Conservation (phyloP, 1,140 invertebrate species). For the Hycleus cichorii region DNA sequence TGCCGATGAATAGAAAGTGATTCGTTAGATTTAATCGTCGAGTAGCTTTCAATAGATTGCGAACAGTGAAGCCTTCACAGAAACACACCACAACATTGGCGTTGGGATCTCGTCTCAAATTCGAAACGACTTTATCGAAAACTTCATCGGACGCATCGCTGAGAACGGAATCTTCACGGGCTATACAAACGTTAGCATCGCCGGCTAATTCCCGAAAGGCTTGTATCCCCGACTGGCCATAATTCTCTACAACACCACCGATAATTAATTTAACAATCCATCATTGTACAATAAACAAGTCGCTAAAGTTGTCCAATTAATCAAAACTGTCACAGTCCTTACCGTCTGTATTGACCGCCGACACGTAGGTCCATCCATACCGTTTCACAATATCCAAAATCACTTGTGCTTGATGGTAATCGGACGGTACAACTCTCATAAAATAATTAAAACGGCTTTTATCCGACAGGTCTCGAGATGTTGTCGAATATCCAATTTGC, state of each 20-base stretch:
- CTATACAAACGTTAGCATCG: slow-evolving; percentile 64
- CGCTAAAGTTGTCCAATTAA: no score
- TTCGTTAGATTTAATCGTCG: slow-evolving; percentile 53
- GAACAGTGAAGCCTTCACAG: slow-evolving; percentile 70
- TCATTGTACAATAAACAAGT: no score
- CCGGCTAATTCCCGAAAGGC: slow-evolving; percentile 62
- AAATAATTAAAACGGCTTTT: slow-evolving; percentile 74
- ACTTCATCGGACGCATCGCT: slow-evolving; percentile 55
- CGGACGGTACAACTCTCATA: slow-evolving; percentile 73
- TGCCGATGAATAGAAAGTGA: slow-evolving; percentile 61
- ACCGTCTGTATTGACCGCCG: slow-evolving; percentile 77
- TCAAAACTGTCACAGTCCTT: slow-evolving; percentile 22
- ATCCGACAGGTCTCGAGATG: slow-evolving; percentile 67
- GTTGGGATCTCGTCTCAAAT: slow-evolving; percentile 50
- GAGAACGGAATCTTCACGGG: slow-evolving; percentile 58
- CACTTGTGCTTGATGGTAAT: slow-evolving; percentile 72
- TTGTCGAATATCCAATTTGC: slow-evolving; percentile 69
- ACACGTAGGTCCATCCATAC: slow-evolving; percentile 80
- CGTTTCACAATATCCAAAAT: slow-evolving; percentile 63
- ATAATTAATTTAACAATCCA: no score
- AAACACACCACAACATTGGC: slow-evolving; percentile 75
- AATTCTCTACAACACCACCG: slow-evolving; percentile 56
- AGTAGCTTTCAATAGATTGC: slow-evolving; percentile 59
- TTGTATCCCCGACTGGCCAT: slow-evolving; percentile 74
- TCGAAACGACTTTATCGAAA: slow-evolving; percentile 54